Percentiles rank a stretch among this genome's conserved stretches.
Evolutionary conservation across 37 sponge, comb jelly and placozoan species (phyloP).

Genomic region (Tethya wilhelma): DNA sequence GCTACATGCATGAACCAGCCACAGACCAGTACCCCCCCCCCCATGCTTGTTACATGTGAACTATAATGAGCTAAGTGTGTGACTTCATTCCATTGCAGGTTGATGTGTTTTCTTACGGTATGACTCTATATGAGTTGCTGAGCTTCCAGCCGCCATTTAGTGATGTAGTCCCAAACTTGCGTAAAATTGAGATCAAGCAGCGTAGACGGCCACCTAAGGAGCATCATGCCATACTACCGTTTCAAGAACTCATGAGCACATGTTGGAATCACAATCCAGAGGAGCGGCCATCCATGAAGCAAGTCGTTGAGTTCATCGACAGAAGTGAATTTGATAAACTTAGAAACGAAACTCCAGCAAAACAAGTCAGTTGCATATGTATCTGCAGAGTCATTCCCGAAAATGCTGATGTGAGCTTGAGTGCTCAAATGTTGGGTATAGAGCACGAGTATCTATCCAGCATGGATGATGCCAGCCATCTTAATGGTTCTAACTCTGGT

Average conservation of each 20-base stretch:
- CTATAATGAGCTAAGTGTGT: background rate
- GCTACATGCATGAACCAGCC: no score
- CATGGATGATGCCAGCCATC: no score
- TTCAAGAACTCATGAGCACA: constrained; percentile 70
- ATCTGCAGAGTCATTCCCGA: constrained; percentile 58
- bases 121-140: constrained; percentile 83
- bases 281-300: constrained; percentile 60
- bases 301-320: constrained; percentile 32
- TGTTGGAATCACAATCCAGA: constrained; percentile 82
- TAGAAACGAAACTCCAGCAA: constrained; percentile 38
- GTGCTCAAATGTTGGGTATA: background rate
- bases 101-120: constrained; percentile 92
- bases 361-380: constrained; percentile 56
- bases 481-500: no score
- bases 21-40: no score
- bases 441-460: constrained; percentile 21
- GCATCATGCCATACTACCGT: constrained; percentile 52
- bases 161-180: constrained; percentile 14
- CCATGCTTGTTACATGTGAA: background rate
- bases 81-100: constrained; percentile 39
- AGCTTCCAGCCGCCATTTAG: constrained; percentile 66
- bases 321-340: constrained; percentile 64
- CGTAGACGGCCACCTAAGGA: constrained; percentile 57
- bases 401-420: background rate
- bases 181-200: constrained; percentile 41